Evolutionary conservation across 2,797 vertebrate species (phyloP).

Genomic region (Rhinogobio ventralis): DNA sequence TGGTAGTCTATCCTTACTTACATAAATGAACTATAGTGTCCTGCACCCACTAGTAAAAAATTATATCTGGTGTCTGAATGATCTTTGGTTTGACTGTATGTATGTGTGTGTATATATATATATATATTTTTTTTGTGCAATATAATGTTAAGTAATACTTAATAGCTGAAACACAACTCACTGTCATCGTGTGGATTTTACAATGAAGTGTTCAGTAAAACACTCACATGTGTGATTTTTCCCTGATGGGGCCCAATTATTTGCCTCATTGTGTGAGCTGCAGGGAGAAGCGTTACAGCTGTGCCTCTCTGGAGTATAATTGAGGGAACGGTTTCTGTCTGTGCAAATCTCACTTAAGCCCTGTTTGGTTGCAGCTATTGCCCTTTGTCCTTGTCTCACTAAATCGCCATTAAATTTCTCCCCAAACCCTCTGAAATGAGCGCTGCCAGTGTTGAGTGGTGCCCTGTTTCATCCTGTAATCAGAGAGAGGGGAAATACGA

Average conservation of each 20-base stretch:
- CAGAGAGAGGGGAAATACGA: slow-evolving; percentile 60
- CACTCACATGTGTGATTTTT: slow-evolving; percentile 63
- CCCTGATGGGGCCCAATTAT: slow-evolving; percentile 69
- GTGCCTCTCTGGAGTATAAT: slow-evolving; percentile 68
- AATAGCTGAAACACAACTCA: not conserved
- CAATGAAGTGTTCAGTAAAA: slow-evolving; percentile 57
- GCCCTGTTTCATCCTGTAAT: slow-evolving; percentile 67
- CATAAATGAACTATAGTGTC: too few relatives aligned
- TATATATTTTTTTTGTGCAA: too few relatives aligned
- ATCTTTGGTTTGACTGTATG: too few relatives aligned
- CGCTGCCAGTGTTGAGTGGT: slow-evolving; percentile 45
- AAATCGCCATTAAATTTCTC: slow-evolving; percentile 70
- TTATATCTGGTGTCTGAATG: too few relatives aligned
- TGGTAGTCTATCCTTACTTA: too few relatives aligned
- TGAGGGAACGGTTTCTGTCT: slow-evolving; percentile 62
- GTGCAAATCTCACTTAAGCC: slow-evolving; percentile 69
- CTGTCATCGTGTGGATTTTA: not conserved
- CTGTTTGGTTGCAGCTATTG: slow-evolving; percentile 65
- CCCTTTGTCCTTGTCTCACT: slow-evolving; percentile 66
- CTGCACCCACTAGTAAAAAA: too few relatives aligned
- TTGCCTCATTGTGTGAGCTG: slow-evolving; percentile 64
- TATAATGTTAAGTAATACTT: not conserved
- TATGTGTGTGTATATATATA: too few relatives aligned
- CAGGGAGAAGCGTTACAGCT: slow-evolving; percentile 59
- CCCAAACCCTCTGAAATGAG: slow-evolving; percentile 53